Percentiles rank a stretch among this genome's conserved stretches.
Evolutionary conservation across 1,140 invertebrate genomes (phyloP).

Genomic region (Arion vulgaris): DNA sequence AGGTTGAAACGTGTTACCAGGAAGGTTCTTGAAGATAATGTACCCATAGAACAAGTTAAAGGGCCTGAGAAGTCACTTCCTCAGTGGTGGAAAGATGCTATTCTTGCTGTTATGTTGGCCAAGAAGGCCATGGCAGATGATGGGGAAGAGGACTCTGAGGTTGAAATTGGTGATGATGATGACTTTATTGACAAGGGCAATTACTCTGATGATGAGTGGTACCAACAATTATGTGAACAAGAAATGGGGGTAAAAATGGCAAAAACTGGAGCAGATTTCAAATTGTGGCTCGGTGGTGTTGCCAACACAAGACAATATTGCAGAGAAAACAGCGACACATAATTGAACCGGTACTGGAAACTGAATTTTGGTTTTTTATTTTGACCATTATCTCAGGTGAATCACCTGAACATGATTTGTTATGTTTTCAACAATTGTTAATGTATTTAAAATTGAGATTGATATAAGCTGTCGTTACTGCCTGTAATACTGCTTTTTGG

Average conservation of each 20-base stretch:
- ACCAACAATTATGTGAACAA: background rate
- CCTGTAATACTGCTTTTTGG: too few relatives aligned
- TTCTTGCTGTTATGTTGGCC: conserved; percentile 18
- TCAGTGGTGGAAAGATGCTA: conserved; percentile 35
- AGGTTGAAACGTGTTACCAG: background rate
- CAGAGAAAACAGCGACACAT: background rate
- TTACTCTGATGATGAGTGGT: conserved; percentile 37
- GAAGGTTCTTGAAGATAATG: background rate
- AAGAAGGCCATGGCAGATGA: conserved; percentile 20
- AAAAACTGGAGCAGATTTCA: background rate
- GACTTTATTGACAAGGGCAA: conserved; percentile 33
- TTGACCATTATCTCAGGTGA: too few relatives aligned
- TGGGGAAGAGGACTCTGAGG: background rate
- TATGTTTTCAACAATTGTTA: too few relatives aligned
- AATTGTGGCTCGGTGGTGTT: background rate
- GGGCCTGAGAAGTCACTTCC: background rate
- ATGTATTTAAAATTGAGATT: too few relatives aligned
- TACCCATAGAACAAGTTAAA: background rate
- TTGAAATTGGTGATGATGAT: conserved; percentile 7
- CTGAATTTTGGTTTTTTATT: too few relatives aligned
- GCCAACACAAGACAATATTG: background rate
- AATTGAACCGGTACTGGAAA: too few relatives aligned
- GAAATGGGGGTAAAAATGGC: background rate
- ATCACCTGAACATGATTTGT: too few relatives aligned
- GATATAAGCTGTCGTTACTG: too few relatives aligned